Conservation (phyloP, 2,888 invertebrate species). For the Didymodactylos carnosus region DNA sequence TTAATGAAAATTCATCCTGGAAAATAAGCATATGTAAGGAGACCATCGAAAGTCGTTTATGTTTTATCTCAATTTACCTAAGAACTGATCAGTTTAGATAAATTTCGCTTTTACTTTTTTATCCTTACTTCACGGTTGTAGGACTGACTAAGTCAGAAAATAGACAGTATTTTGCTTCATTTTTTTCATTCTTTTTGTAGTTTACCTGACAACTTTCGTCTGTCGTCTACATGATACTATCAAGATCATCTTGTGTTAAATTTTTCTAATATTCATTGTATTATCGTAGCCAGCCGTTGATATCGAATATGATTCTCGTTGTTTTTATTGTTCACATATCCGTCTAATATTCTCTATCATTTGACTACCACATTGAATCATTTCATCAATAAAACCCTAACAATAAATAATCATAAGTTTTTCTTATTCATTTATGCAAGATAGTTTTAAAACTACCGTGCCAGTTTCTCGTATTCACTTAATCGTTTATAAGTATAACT, state of each 20-base stretch:
- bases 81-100: too few relatives aligned
- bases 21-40: too few relatives aligned
- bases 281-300: not conserved
- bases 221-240: not conserved
- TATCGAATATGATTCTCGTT: not conserved
- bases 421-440: not conserved
- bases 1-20: not conserved
- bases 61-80: too few relatives aligned
- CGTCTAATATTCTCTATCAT: not conserved
- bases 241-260: not conserved
- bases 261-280: not conserved
- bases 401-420: not conserved
- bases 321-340: not conserved
- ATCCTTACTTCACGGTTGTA: too few relatives aligned
- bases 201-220: not conserved
- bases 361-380: not conserved
- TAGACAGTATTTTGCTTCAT: too few relatives aligned
- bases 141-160: too few relatives aligned
- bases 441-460: not conserved
- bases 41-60: too few relatives aligned
- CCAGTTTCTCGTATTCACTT: not conserved
- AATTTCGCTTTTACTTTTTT: not conserved
- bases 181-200: too few relatives aligned
- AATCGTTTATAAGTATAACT: not conserved
- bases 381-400: not conserved